These are phyloP conservation scores for Caenorhabditis sinica DNA, from an alignment of 2,888 invertebrate species.

Conservation along the genomic window DNA sequence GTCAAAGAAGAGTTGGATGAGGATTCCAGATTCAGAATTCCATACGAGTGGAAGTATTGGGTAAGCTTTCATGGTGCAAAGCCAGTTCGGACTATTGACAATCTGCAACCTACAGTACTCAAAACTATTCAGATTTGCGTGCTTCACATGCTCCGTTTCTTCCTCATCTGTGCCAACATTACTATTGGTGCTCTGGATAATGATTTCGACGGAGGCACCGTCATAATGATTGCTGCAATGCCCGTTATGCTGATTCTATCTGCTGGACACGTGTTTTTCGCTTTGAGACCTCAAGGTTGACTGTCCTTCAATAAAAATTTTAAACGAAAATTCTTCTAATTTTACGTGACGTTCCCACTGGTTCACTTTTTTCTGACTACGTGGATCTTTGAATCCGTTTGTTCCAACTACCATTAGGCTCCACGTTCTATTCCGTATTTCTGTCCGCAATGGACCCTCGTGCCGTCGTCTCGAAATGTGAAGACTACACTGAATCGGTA, in stretches of 20 bases:
- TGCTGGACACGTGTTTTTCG: constrained; percentile 49
- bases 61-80: background rate
- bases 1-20: constrained; percentile 42
- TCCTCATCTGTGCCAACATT: constrained; percentile 61
- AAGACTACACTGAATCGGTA: constrained; percentile 81
- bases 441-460: constrained; percentile 32
- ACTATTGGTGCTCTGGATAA: constrained; percentile 66
- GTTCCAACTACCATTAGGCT: background rate
- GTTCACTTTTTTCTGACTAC: background rate
- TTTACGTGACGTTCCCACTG: constrained; percentile 8
- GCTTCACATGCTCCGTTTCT: constrained; percentile 50
- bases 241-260: constrained; percentile 57
- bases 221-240: constrained; percentile 56
- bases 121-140: constrained; percentile 31
- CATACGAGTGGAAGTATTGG: constrained; percentile 62
- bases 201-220: constrained; percentile 64
- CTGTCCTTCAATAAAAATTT: constrained; percentile 1
- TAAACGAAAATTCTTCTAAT: background rate
- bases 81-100: too few species aligned
- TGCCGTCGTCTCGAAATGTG: constrained; percentile 72
- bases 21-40: constrained; percentile 53
- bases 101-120: too few species aligned
- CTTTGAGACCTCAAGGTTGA: constrained; percentile 47
- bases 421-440: background rate
- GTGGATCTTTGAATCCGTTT: background rate